phyloP scores from a whole-genome alignment of 2,888 invertebrate species.

The Cheilosia scutellata region DNA sequence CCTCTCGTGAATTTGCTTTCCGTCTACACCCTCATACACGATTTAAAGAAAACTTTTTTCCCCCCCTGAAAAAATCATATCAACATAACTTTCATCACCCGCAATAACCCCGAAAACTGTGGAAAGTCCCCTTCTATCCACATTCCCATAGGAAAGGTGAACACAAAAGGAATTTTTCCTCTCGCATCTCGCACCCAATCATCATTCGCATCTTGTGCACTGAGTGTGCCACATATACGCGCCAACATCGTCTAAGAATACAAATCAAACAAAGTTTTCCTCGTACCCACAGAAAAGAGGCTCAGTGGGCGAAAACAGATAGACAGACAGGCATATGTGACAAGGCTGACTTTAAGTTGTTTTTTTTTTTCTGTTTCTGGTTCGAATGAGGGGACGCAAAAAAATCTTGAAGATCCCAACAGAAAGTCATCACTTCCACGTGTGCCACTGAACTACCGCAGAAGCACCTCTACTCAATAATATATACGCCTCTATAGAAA shows the following conservation, averaged over 20 bases:
- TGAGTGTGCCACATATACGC: constrained; percentile 30
- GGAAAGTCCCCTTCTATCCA: constrained; percentile 12
- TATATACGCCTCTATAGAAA: neutral
- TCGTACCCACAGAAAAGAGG: constrained; percentile 36
- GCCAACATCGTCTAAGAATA: constrained; percentile 57
- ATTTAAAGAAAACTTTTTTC: constrained; percentile 18
- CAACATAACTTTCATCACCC: constrained; percentile 61
- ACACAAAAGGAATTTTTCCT: constrained; percentile 25
- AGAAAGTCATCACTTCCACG: constrained; percentile 42
- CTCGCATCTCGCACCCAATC: constrained; percentile 30
- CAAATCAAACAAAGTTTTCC: constrained; percentile 67
- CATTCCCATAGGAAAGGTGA: constrained; percentile 43
- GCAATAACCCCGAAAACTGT: constrained; percentile 40
- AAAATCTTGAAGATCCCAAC: neutral
- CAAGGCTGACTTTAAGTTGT: constrained; percentile 35
- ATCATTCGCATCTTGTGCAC: constrained; percentile 60
- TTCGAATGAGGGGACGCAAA: neutral
- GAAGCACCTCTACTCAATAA: constrained; percentile 14
- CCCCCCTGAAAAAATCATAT: constrained; percentile 32
- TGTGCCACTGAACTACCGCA: constrained; percentile 35
- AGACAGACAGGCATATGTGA: constrained; percentile 46
- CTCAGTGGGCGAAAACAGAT: constrained; percentile 30
- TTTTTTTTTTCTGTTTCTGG: constrained; percentile 1
- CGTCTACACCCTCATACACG: constrained; percentile 29
- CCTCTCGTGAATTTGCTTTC: constrained; percentile 67